Percentiles rank a stretch among this genome's conserved stretches.
Evolutionary conservation across 2,113 vertebrate species (phyloP).

Genomic region (Etheostoma cragini): DNA sequence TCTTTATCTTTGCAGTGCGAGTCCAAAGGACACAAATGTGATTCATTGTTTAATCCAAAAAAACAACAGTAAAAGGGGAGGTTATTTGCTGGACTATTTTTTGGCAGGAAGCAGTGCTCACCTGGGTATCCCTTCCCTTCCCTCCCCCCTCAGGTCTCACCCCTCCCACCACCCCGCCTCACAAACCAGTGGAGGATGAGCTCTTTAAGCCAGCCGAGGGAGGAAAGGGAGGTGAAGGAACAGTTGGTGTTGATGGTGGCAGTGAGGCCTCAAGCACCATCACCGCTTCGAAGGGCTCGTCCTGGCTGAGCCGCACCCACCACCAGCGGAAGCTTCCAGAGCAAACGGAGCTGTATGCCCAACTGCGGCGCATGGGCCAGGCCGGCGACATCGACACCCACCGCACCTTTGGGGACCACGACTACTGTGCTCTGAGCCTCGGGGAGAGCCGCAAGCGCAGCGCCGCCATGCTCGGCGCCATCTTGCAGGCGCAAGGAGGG

Average conservation of each 20-base stretch:
- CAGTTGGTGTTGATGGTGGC: background rate
- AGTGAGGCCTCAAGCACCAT: slow-evolving; percentile 66
- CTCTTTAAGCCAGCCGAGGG: slow-evolving; percentile 93
- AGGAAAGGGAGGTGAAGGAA: slow-evolving; percentile 45
- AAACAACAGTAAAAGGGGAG: background rate
- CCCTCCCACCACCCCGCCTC: slow-evolving; percentile 96
- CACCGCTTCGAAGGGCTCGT: slow-evolving; percentile 61
- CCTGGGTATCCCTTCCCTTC: background rate
- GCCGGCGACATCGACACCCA: slow-evolving; percentile 66
- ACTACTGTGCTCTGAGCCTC: slow-evolving; percentile 90
- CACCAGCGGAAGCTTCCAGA: slow-evolving; percentile 89
- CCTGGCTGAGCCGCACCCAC: slow-evolving; percentile 67
- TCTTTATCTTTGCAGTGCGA: too few species aligned
- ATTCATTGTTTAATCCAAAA: background rate
- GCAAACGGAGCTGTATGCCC: slow-evolving; percentile 94
- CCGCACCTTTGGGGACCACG: slow-evolving; percentile 93
- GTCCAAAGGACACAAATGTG: too few species aligned
- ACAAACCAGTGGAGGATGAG: slow-evolving; percentile 95
- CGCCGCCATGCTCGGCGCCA: slow-evolving; percentile 62
- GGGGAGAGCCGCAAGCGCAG: slow-evolving; percentile 79
- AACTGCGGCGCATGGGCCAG: slow-evolving; percentile 86
- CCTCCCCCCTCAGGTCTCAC: slow-evolving; percentile 88
- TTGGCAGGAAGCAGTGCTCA: background rate
- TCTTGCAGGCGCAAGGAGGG: slow-evolving; percentile 62
- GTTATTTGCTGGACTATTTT: background rate